Base-by-base conservation (phyloP, 2,113 vertebrate genomes). In the Rhizomys pruinosus region DNA sequence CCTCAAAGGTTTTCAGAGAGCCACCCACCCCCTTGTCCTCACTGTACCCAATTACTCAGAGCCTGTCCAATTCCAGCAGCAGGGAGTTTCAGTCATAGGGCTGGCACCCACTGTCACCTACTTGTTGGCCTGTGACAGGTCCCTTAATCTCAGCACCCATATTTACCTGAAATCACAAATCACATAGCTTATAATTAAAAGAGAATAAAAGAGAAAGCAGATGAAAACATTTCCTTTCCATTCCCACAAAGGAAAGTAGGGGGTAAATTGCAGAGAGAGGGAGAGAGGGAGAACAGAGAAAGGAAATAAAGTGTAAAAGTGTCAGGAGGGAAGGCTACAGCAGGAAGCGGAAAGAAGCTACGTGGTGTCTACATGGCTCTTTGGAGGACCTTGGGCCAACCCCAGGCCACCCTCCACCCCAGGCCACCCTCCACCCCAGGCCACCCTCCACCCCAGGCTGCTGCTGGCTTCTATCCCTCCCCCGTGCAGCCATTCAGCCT, bases 21-120 rank as follows among this genome's bases (percentile, higher is more conserved):
- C 39, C 27, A 25, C 2, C 19, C 0, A n/a, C 2, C 7, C 8
- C 15, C 20, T 7, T n/a, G 63, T 66, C 19, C 68, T 5, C 3
- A 3, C 34, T 2, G 37, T 15, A 19, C 64, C 37, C 1, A 7
- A 27, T 17, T 12, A 6, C n/a, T 44, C 55, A 2, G 20, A 25
- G 90, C 5, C 55, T n/a, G 55, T 57, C 44, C 5, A 4, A 44
- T 3, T 37, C 15, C 25, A 39, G 47, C 27, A 25, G 57, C 32
- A 11, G 4, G 22, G 27, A 42, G 17, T 76, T 55, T 59, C 57
- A 68, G 20, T 27, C 23, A 13, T 23, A 19, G 64, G 0, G 2
- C 34, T n/a, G 29, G 29, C 29, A 8, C 9, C 57, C 52, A 2
- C 32, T 55, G 9, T 29, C 17, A 15, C 6, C 66, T 44, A 2